phyloP scores from a whole-genome alignment of 2,888 invertebrate species.

The Brachylomia viminalis region DNA sequence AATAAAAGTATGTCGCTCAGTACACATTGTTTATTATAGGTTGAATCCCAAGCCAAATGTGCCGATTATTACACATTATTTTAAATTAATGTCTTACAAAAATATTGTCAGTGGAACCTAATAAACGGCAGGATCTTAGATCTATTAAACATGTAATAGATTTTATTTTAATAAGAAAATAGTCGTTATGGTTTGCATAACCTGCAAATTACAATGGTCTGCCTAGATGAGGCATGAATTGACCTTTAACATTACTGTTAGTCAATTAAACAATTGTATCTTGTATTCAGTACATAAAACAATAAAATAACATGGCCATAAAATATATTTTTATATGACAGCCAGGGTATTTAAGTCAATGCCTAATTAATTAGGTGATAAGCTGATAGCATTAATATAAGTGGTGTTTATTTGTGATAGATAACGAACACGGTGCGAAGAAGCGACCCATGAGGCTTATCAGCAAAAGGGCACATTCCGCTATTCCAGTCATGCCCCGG shows the following conservation, averaged over 20 bases:
- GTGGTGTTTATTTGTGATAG: conserved; percentile 52
- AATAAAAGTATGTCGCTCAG: too few species aligned
- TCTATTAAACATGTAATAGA: neutral
- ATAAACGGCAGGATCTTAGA: neutral
- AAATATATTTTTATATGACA: conserved; percentile 25
- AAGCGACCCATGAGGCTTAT: conserved; percentile 64
- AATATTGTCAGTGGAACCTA: neutral
- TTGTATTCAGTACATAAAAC: conserved; percentile 13
- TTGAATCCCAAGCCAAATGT: neutral
- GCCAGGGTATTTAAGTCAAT: conserved; percentile 39
- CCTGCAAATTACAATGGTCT: neutral
- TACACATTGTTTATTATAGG: too few species aligned
- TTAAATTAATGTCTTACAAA: neutral
- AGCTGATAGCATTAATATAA: conserved; percentile 54
- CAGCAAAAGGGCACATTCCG: conserved; percentile 77
- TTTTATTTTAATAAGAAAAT: neutral
- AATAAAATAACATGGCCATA: conserved; percentile 9
- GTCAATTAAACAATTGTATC: neutral
- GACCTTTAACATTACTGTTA: neutral
- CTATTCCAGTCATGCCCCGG: conserved; percentile 68
- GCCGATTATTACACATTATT: neutral
- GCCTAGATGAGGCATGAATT: neutral
- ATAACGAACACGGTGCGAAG: conserved; percentile 59
- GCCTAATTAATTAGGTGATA: conserved; percentile 39
- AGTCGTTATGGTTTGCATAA: neutral